phyloP scores from a whole-genome alignment of 2,797 vertebrate species.

The Heliangelus exortis region DNA sequence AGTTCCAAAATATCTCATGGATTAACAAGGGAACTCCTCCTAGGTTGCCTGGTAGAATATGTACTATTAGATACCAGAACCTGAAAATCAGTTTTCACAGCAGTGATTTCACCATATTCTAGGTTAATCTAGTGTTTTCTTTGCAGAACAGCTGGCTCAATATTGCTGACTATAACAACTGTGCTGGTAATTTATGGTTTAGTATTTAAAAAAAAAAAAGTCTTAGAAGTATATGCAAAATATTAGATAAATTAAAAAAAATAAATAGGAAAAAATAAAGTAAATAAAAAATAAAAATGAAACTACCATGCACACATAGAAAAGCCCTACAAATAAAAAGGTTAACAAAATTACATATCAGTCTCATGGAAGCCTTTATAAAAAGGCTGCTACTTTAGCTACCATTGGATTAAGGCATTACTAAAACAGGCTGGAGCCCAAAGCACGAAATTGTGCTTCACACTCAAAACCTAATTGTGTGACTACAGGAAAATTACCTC shows the following conservation, averaged over 20 bases:
- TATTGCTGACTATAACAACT: neutral
- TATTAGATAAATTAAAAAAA: neutral
- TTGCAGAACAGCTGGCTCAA: neutral
- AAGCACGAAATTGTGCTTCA: neutral
- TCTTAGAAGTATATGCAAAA: neutral
- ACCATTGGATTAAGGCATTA: neutral
- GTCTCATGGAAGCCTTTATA: neutral
- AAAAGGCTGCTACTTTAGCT: neutral
- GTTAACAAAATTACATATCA: neutral
- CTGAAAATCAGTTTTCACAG: neutral
- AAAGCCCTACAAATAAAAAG: neutral
- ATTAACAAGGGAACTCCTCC: too few species aligned
- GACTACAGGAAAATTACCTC: neutral
- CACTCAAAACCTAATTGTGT: neutral
- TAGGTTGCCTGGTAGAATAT: too few species aligned
- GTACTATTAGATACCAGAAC: too few species aligned
- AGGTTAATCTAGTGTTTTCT: neutral
- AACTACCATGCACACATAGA: neutral
- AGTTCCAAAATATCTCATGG: too few species aligned
- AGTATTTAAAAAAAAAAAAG: neutral
- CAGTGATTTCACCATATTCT: neutral
- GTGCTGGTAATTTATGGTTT: neutral
- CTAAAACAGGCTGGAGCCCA: neutral
- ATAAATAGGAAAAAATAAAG: neutral
- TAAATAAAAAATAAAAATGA: neutral